These are phyloP conservation scores for Phrixothrix hirtus DNA, from an alignment of 2,888 invertebrate species.

Conservation along the genomic window DNA sequence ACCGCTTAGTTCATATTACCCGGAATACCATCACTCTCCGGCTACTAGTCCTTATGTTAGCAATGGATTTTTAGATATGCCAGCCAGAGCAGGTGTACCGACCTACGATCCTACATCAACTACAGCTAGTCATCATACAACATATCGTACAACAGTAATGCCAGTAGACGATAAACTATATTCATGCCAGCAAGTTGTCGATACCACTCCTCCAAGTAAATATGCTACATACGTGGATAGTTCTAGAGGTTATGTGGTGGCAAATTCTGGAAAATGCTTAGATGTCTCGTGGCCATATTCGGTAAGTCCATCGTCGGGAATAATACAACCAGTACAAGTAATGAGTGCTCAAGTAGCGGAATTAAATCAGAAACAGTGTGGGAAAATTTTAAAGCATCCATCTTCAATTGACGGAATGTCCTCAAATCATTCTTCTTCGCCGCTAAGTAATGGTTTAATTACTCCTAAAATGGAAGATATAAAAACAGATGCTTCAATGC, in stretches of 20 bases:
- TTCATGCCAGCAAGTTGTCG: constrained; percentile 62
- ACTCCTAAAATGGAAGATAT: constrained; percentile 67
- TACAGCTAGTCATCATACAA: constrained; percentile 55
- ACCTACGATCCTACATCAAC: constrained; percentile 61
- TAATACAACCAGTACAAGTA: constrained; percentile 57
- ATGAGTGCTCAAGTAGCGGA: constrained; percentile 48
- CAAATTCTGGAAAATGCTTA: constrained; percentile 55
- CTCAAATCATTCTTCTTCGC: constrained; percentile 65
- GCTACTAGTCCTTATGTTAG: constrained; percentile 69
- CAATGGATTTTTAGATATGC: constrained; percentile 82
- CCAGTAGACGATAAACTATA: constrained; percentile 65
- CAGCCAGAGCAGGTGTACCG: constrained; percentile 65
- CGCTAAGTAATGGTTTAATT: constrained; percentile 62
- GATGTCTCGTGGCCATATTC: constrained; percentile 59
- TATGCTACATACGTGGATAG: constrained; percentile 64
- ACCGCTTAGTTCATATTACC: constrained; percentile 81
- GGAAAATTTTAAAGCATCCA: constrained; percentile 50
- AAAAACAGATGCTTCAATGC: constrained; percentile 56
- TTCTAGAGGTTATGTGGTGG: constrained; percentile 60
- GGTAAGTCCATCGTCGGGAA: constrained; percentile 57
- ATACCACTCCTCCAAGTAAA: constrained; percentile 63
- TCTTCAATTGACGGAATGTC: constrained; percentile 59
- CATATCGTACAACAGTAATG: constrained; percentile 52
- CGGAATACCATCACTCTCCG: constrained; percentile 74
- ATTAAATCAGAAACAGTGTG: constrained; percentile 45